A percentile compares a stretch with the other conserved stretches of the same genome.
Evolutionary conservation across 2,888 invertebrate genomes (phyloP).

Genomic region (Argynnis bischoffii): DNA sequence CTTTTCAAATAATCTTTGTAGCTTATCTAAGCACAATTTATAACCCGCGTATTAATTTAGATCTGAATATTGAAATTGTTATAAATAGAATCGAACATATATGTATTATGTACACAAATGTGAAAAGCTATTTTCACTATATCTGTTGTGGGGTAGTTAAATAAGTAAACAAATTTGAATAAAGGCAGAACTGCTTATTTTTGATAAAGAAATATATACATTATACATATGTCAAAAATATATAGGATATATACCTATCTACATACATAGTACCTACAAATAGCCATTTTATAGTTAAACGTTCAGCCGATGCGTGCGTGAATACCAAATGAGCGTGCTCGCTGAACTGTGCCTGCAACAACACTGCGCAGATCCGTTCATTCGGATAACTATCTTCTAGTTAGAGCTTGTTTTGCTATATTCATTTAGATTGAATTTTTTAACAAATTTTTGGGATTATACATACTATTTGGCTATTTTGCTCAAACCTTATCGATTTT

Average conservation of each 20-base stretch:
- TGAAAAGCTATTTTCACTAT: too few species aligned
- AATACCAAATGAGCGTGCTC: conserved; percentile 49
- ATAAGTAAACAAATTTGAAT: too few species aligned
- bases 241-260: neutral
- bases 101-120: too few species aligned
- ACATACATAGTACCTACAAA: neutral
- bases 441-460: too few species aligned
- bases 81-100: too few species aligned
- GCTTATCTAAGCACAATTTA: too few species aligned
- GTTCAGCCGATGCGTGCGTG: conserved; percentile 44
- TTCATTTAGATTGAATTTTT: neutral
- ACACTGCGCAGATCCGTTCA: conserved; percentile 28
- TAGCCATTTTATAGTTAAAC: conserved; percentile 14
- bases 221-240: neutral
- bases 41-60: too few species aligned
- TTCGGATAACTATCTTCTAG: conserved; percentile 23
- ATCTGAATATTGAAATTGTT: too few species aligned
- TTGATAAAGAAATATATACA: neutral
- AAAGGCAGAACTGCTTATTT: too few species aligned
- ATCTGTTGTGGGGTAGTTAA: too few species aligned
- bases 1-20: too few species aligned
- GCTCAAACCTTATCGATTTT: neutral
- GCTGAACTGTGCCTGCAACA: conserved; percentile 27
- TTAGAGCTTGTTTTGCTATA: neutral
- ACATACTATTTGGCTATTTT: neutral